Evolutionary conservation across 2,888 invertebrate species (phyloP), one percentile per base, ranked within the genome.

Genomic region (Thelaira solivaga): DNA sequence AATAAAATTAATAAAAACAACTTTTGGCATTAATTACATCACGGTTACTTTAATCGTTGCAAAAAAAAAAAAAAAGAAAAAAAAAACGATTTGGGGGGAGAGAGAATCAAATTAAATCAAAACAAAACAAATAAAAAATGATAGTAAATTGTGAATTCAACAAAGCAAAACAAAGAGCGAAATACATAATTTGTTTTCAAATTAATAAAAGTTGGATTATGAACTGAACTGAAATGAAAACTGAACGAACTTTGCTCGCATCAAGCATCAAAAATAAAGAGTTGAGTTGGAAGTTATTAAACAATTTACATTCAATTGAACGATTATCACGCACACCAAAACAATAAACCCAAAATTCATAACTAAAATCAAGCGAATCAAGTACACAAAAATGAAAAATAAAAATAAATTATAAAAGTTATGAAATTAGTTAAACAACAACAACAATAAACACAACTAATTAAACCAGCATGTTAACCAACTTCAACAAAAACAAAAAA

Each of bases 301-400:
- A 72, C 67, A 67, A 57, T 67, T 73, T 51, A 45, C 43, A 39
- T 68, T 43, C 64, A 73, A 68, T 73, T 73, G 64, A 64, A 31
- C 51, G 59, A 62, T 61, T 55, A 49, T 43, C 43, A 51, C 34
- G 31, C 8, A 41, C 43, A 51, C 41, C 61, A 20, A 62, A 57
- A 47, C 36, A 59, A 45, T 45, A 55, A 68, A 68, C 45, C n/a
- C n/a, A n/a, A n/a, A n/a, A n/a, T n/a, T n/a, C n/a, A n/a, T n/a
- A n/a, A n/a, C n/a, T n/a, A n/a, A n/a, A n/a, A n/a, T n/a, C 26
- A 16, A 29, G 34, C 29, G 24, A 31, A 36, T 10, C n/a, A 36
- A 18, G 8, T 4, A 26, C 53, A 24, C 11, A 10, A 34, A 18
- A 16, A 31, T 22, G 16, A 2, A 31, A 43, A 43, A 59, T 31